A percentile compares a stretch with the other conserved stretches of the same genome.
phyloP scores from a whole-genome alignment of 2,888 invertebrate genomes.

The Ctenicera cuprea region DNA sequence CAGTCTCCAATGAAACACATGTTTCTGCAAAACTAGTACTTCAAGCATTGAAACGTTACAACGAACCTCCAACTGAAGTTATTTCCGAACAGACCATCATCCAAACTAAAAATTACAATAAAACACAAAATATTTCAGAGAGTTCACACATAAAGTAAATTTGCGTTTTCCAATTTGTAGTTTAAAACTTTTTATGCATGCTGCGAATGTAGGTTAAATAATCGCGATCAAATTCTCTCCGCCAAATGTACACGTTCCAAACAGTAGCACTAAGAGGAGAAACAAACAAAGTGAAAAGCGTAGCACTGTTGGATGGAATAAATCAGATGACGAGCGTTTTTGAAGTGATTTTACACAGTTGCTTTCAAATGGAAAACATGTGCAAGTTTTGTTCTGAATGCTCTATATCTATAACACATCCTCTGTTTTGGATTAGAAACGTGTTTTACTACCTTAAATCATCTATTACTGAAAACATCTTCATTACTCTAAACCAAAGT shows the following conservation, averaged over 20 bases:
- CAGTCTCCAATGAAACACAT: background rate
- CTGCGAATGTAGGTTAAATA: slow-evolving; percentile 18
- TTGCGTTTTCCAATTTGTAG: background rate
- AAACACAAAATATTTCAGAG: background rate
- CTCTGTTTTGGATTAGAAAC: no score
- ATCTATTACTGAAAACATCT: no score
- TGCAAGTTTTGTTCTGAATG: background rate
- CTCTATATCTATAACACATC: no score
- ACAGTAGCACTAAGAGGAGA: slow-evolving; percentile 11
- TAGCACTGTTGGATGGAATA: slow-evolving; percentile 6
- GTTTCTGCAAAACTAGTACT: background rate
- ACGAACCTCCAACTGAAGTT: background rate
- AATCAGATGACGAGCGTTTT: slow-evolving; percentile 9
- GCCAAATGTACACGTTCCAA: slow-evolving; percentile 17
- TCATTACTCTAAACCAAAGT: no score
- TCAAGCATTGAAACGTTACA: background rate
- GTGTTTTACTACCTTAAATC: no score
- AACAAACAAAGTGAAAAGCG: slow-evolving; percentile 11
- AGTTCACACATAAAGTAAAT: background rate
- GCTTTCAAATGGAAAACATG: background rate
- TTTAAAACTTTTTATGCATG: slow-evolving; percentile 16
- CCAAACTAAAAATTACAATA: background rate
- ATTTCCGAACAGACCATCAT: background rate
- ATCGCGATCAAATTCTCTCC: slow-evolving; percentile 18
- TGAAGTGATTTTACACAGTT: background rate